These are phyloP conservation scores for Podocnemis expansa DNA, from an alignment of 2,113 vertebrate species.

Conservation along the genomic window DNA sequence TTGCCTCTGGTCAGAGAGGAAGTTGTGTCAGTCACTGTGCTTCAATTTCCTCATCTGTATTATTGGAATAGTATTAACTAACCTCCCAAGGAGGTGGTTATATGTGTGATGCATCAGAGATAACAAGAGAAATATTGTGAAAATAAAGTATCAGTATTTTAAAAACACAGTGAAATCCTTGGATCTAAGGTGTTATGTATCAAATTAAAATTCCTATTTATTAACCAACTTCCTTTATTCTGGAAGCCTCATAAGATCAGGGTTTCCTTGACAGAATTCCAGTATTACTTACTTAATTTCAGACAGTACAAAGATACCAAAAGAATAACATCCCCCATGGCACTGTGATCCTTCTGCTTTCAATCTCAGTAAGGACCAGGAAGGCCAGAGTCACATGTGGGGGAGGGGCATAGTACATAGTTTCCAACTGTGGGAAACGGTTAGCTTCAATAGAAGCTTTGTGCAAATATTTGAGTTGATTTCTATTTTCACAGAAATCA, in stretches of 20 bases:
- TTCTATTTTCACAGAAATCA: slow-evolving; percentile 21
- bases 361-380: background rate
- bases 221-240: background rate
- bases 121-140: background rate
- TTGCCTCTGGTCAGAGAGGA: background rate
- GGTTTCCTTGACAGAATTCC: slow-evolving; percentile 1
- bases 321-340: background rate
- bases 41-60: background rate
- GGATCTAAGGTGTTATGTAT: background rate
- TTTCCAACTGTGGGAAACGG: background rate
- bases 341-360: background rate
- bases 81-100: background rate
- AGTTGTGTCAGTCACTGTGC: no score
- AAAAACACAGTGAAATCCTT: background rate
- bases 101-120: background rate
- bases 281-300: background rate
- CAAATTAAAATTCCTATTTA: slow-evolving; percentile 4
- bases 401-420: background rate
- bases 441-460: background rate
- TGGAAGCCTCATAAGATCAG: slow-evolving; percentile 3
- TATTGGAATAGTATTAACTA: background rate
- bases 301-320: background rate
- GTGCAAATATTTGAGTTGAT: background rate
- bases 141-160: background rate
- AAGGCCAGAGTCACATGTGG: background rate